Evolutionary conservation across 1,140 invertebrate genomes (phyloP).

Genomic region (Drosophila littoralis): DNA sequence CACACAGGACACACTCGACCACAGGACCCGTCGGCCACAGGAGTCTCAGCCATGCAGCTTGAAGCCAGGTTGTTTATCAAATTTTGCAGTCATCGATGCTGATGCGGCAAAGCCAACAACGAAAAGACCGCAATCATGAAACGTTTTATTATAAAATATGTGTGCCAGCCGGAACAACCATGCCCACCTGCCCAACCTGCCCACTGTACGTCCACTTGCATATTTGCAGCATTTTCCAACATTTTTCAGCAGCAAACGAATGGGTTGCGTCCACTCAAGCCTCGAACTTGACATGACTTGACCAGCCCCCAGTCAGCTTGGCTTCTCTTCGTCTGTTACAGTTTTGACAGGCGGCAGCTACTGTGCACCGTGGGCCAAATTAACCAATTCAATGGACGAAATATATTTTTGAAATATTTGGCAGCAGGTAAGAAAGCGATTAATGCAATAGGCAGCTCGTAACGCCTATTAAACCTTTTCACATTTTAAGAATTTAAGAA

Average conservation of each 20-base stretch:
- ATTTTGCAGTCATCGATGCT: slow-evolving; percentile 55
- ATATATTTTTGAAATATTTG: neutral
- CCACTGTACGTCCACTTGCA: slow-evolving; percentile 10
- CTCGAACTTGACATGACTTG: slow-evolving; percentile 46
- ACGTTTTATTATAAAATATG: slow-evolving; percentile 72
- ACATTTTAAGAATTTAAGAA: no score
- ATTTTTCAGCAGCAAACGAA: slow-evolving; percentile 38
- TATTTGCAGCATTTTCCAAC: slow-evolving; percentile 35
- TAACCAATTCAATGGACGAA: neutral
- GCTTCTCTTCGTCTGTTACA: slow-evolving; percentile 17
- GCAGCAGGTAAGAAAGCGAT: neutral
- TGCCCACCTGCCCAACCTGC: neutral
- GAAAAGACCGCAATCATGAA: slow-evolving; percentile 68
- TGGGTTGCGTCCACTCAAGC: slow-evolving; percentile 28
- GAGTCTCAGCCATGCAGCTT: slow-evolving; percentile 6
- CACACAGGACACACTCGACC: neutral
- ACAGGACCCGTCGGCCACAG: neutral
- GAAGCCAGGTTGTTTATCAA: slow-evolving; percentile 58
- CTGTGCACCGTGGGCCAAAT: slow-evolving; percentile 1
- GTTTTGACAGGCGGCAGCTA: slow-evolving; percentile 24
- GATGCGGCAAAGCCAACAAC: slow-evolving; percentile 38
- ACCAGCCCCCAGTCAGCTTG: slow-evolving; percentile 19
- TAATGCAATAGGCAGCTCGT: neutral
- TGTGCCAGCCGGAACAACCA: slow-evolving; percentile 21
- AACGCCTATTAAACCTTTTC: no score